These are phyloP conservation scores for Coregonus sp. DNA, from an alignment of 2,797 vertebrate species.

Conservation along the genomic window DNA sequence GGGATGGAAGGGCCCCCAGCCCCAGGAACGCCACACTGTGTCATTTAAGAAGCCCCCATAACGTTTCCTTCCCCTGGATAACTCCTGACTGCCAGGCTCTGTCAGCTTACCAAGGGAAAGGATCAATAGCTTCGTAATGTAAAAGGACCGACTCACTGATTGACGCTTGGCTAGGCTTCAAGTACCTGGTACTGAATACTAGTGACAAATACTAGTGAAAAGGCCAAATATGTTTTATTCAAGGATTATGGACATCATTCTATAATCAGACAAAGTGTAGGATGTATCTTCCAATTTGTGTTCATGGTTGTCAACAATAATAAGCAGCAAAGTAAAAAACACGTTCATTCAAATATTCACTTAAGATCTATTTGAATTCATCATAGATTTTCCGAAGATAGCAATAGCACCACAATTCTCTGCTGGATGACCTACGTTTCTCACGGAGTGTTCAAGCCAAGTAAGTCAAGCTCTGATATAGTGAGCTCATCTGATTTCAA, in stretches of 20 bases:
- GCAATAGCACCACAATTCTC: background rate
- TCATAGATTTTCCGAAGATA: background rate
- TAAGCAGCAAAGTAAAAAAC: background rate
- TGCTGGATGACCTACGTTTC: background rate
- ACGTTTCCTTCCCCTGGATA: constrained; percentile 44
- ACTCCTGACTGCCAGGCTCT: background rate
- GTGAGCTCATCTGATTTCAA: background rate
- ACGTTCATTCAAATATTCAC: background rate
- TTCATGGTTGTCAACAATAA: background rate
- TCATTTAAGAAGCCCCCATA: constrained; percentile 59
- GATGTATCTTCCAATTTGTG: background rate
- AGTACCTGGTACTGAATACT: background rate
- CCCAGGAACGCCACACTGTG: constrained; percentile 53
- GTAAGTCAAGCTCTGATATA: constrained; percentile 4
- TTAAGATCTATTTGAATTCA: background rate
- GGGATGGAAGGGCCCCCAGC: constrained; percentile 35
- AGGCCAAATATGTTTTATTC: background rate
- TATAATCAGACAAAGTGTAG: background rate
- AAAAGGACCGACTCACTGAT: constrained; percentile 27
- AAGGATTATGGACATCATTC: background rate
- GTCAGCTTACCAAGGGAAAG: constrained; percentile 33
- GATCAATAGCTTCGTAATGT: constrained; percentile 24
- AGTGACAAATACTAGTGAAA: background rate
- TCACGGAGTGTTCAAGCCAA: background rate
- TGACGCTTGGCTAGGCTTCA: background rate